phyloP scores from a whole-genome alignment of 1,140 invertebrate genomes.

The Neodiprion lecontei region DNA sequence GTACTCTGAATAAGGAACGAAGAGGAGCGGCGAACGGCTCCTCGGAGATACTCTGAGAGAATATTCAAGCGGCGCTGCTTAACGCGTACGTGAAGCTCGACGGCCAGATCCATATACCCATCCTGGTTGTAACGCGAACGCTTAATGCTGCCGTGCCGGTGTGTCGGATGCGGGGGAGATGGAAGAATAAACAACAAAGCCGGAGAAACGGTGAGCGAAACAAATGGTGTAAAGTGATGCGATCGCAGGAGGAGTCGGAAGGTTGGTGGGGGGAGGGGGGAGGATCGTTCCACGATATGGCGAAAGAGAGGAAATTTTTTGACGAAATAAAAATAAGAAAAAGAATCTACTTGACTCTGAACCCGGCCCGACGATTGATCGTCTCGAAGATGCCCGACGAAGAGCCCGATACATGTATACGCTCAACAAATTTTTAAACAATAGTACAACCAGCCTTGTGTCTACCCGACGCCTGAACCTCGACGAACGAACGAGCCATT shows the following conservation, averaged over 20 bases:
- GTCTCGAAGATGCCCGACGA: background rate
- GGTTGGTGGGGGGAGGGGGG: background rate
- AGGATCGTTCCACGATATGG: background rate
- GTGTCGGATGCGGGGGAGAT: too few species aligned
- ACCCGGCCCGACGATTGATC: background rate
- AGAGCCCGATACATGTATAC: background rate
- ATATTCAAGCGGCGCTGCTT: constrained; percentile 42
- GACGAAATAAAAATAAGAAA: too few species aligned
- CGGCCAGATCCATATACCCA: background rate
- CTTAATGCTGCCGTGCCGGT: too few species aligned
- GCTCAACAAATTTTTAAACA: constrained; percentile 1
- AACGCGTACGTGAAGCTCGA: constrained; percentile 11
- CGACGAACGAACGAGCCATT: constrained; percentile 38
- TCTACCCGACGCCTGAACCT: constrained; percentile 1
- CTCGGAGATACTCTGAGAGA: constrained; percentile 38
- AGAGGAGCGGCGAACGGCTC: constrained; percentile 8
- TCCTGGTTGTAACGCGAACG: background rate
- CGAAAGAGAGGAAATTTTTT: too few species aligned
- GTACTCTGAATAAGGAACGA: constrained; percentile 25
- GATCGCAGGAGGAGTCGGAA: too few species aligned
- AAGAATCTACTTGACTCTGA: background rate
- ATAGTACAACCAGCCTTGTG: background rate
- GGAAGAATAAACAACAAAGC: background rate
- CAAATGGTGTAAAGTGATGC: too few species aligned
- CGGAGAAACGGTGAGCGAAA: background rate